Conservation (phyloP, 2,113 vertebrate species). For the Callipepla squamata region DNA sequence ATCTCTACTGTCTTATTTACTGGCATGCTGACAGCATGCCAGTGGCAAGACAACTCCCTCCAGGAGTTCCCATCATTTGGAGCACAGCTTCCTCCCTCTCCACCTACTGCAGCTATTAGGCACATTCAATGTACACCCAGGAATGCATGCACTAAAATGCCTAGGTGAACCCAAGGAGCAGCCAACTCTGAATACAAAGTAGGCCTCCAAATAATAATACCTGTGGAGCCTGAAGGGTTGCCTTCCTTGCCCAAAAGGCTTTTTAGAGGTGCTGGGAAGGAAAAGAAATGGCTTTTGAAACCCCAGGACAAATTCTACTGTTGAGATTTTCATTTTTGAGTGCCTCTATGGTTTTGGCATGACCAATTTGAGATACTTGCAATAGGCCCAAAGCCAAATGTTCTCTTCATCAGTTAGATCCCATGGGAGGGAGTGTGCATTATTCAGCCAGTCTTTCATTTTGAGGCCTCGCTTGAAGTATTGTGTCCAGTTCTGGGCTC, state of each 20-base stretch:
- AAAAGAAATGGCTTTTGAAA: slow-evolving; percentile 16
- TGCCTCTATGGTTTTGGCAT: not conserved
- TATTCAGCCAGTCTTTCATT: not conserved
- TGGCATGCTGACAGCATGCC: slow-evolving; percentile 57
- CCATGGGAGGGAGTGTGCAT: not conserved
- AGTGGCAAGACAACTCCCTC: slow-evolving; percentile 62
- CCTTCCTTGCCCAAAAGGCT: slow-evolving; percentile 54
- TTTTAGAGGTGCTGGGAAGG: slow-evolving; percentile 20
- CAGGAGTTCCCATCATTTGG: slow-evolving; percentile 66
- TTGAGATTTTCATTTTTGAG: not conserved
- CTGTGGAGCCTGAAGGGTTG: slow-evolving; percentile 50
- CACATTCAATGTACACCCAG: slow-evolving; percentile 30
- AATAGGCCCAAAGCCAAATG: not conserved
- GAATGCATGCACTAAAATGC: slow-evolving; percentile 37
- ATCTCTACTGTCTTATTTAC: slow-evolving; percentile 39
- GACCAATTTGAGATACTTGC: not conserved
- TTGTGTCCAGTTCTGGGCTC: too few species aligned
- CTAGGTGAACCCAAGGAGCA: slow-evolving; percentile 42
- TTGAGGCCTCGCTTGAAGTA: too few species aligned
- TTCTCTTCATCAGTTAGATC: not conserved
- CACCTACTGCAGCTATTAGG: slow-evolving; percentile 57
- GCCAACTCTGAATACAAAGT: slow-evolving; percentile 39
- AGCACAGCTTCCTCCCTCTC: slow-evolving; percentile 59
- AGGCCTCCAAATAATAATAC: slow-evolving; percentile 42
- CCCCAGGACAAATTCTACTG: not conserved